These are phyloP conservation scores for Stichopus horrens DNA, from an alignment of 53 echinoderm and acorn worm species.

Conservation along the genomic window DNA sequence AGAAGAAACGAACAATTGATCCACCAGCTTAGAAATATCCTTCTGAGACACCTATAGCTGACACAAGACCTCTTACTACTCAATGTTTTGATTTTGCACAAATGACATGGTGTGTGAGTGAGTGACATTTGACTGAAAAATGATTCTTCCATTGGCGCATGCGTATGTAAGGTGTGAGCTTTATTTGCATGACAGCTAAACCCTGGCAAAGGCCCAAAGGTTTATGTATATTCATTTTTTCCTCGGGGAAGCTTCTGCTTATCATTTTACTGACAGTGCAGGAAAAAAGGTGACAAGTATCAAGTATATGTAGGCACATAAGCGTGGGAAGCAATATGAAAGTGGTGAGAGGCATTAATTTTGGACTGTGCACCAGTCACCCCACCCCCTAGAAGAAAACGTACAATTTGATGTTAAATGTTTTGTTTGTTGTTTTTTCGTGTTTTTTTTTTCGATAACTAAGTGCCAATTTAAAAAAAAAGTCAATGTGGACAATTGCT, in stretches of 20 bases:
- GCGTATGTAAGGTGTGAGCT: neutral
- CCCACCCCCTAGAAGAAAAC: too few species aligned
- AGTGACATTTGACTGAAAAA: constrained; percentile 37
- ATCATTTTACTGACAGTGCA: too few species aligned
- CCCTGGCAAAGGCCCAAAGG: constrained; percentile 5
- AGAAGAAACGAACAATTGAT: neutral
- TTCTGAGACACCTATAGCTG: neutral
- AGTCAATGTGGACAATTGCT: too few species aligned
- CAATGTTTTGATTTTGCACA: constrained; percentile 28
- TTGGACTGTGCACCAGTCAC: too few species aligned
- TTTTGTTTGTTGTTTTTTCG: too few species aligned
- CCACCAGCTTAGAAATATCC: neutral
- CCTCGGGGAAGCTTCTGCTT: neutral
- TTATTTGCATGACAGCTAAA: neutral
- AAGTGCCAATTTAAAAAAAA: too few species aligned
- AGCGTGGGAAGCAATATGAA: too few species aligned
- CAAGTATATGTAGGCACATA: too few species aligned
- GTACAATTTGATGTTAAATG: too few species aligned
- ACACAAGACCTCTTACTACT: constrained; percentile 3
- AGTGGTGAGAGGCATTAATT: too few species aligned
- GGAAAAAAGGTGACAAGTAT: too few species aligned
- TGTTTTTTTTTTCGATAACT: too few species aligned
- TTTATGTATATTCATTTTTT: neutral
- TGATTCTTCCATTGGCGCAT: neutral
- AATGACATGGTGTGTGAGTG: constrained; percentile 24